Evolutionary conservation across 1,140 invertebrate species (phyloP).

Genomic region (Wiebesia pumilae): DNA sequence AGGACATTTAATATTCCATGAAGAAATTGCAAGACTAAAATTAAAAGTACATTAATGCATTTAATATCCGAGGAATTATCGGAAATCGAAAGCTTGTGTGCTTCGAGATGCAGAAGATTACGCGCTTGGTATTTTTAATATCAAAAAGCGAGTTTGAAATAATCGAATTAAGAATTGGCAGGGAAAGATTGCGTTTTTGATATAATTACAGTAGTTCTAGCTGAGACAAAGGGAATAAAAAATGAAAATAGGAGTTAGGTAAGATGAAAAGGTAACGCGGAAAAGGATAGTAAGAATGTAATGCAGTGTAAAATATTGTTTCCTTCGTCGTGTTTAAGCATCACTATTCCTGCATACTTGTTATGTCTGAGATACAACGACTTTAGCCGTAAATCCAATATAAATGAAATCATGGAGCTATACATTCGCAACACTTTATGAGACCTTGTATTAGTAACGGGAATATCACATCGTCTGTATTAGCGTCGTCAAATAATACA

Average conservation of each 20-base stretch:
- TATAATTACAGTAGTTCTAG: slow-evolving; percentile 14
- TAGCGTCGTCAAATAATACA: too few relatives aligned
- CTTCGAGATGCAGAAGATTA: background rate
- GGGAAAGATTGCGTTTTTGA: background rate
- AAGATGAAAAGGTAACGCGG: slow-evolving; percentile 11
- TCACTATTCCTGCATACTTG: too few relatives aligned
- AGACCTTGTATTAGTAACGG: too few relatives aligned
- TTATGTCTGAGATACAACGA: too few relatives aligned
- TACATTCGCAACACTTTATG: too few relatives aligned
- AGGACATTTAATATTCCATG: background rate
- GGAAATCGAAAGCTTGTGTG: background rate
- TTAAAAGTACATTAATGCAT: background rate
- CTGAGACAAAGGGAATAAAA: background rate
- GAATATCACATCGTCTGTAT: too few relatives aligned
- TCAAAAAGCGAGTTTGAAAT: slow-evolving; percentile 28
- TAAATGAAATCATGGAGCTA: too few relatives aligned
- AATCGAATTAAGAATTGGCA: slow-evolving; percentile 28
- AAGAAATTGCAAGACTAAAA: background rate
- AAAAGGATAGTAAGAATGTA: background rate
- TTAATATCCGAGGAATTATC: slow-evolving; percentile 32
- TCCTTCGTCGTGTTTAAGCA: too few relatives aligned
- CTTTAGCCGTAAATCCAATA: too few relatives aligned
- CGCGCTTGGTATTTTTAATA: slow-evolving; percentile 25
- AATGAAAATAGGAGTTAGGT: slow-evolving; percentile 10
- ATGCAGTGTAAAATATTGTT: background rate